Percentiles rank a stretch among this genome's conserved stretches.
Conservation (phyloP, 2,888 invertebrate species). For the Drosophila birchii region DNA sequence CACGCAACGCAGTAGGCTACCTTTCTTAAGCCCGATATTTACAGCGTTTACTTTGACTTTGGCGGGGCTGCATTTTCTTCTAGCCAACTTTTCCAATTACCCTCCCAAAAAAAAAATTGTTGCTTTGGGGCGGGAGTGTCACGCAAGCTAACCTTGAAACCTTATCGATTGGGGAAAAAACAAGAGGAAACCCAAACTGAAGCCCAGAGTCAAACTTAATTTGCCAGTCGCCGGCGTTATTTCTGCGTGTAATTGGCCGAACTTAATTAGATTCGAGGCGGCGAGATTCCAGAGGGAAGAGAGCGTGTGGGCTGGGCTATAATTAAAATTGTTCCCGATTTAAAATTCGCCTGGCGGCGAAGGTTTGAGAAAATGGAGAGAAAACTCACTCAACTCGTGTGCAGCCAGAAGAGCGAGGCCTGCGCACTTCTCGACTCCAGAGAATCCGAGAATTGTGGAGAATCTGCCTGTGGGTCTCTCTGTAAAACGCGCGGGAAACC, state of each 20-base stretch:
- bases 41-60: slow-evolving; percentile 15
- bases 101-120: slow-evolving; percentile 10
- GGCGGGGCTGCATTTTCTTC: slow-evolving; percentile 10
- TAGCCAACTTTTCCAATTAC: slow-evolving; percentile 40
- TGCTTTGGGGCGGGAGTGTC: slow-evolving; percentile 42
- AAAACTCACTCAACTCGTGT: neutral
- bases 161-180: slow-evolving; percentile 59
- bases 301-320: slow-evolving; percentile 43
- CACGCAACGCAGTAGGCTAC: slow-evolving; percentile 24
- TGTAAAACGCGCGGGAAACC: slow-evolving; percentile 73
- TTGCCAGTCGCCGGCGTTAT: slow-evolving; percentile 22
- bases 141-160: slow-evolving; percentile 65
- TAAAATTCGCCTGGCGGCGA: slow-evolving; percentile 27
- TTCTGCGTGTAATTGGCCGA: slow-evolving; percentile 52
- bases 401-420: slow-evolving; percentile 9
- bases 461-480: neutral
- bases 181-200: slow-evolving; percentile 10
- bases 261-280: slow-evolving; percentile 49
- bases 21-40: slow-evolving; percentile 11
- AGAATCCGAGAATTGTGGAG: slow-evolving; percentile 9
- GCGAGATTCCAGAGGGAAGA: slow-evolving; percentile 1
- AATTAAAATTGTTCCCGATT: slow-evolving; percentile 60
- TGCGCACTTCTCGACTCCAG: slow-evolving; percentile 36
- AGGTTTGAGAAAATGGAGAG: slow-evolving; percentile 3
- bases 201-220: slow-evolving; percentile 9